A percentile compares a stretch with the other conserved stretches of the same genome.
These are phyloP conservation scores for Meliscaeva auricollis DNA, from an alignment of 2,888 invertebrate genomes.

Conservation along the genomic window DNA sequence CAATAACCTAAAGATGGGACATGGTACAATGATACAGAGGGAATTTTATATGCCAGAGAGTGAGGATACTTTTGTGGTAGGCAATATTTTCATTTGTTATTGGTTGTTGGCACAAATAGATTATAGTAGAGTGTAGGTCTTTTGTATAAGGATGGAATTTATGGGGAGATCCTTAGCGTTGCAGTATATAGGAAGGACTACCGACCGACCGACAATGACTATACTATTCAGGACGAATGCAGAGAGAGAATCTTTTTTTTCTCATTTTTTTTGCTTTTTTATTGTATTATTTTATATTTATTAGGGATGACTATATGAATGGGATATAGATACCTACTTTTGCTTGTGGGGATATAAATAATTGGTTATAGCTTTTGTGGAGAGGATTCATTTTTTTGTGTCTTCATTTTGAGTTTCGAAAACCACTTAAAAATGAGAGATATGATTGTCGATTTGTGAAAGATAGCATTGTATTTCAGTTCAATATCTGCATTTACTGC, in stretches of 20 bases:
- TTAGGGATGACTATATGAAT: not conserved
- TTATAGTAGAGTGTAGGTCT: conserved; percentile 49
- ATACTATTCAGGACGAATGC: not conserved
- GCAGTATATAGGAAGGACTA: not conserved
- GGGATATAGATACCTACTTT: too few relatives aligned
- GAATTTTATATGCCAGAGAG: conserved; percentile 10
- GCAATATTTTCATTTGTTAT: conserved; percentile 75
- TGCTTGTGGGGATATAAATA: conserved; percentile 23
- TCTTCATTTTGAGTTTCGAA: not conserved
- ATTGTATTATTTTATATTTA: conserved; percentile 17
- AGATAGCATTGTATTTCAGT: not conserved
- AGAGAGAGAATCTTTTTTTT: not conserved
- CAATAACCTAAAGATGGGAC: conserved; percentile 71
- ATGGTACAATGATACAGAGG: conserved; percentile 20
- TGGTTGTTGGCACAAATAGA: conserved; percentile 75
- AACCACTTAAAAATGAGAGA: not conserved
- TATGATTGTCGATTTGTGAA: not conserved
- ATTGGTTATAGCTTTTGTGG: conserved; percentile 11
- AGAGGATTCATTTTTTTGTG: not conserved
- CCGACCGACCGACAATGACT: not conserved
- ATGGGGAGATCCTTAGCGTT: conserved; percentile 38
- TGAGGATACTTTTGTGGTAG: conserved; percentile 62
- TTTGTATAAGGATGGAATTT: conserved; percentile 43
- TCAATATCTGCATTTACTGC: conserved; percentile 2
- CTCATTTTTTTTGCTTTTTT: not conserved